These are phyloP conservation scores for Autographa gamma DNA, from an alignment of 2,888 invertebrate species.

Conservation along the genomic window DNA sequence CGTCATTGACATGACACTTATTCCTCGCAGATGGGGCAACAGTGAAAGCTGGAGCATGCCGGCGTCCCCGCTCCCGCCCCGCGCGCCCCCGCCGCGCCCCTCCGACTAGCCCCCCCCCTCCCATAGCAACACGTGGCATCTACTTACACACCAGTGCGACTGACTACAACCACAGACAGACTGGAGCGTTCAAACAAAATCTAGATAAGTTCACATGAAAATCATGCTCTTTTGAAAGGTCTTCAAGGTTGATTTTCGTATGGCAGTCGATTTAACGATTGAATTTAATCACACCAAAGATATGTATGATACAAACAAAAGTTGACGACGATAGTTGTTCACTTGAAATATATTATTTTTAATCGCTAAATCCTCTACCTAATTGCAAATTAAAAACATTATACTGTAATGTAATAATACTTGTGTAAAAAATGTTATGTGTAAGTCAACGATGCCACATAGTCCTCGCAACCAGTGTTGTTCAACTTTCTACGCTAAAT, in stretches of 20 bases:
- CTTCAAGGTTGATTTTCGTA: not conserved
- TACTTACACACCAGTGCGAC: constrained; percentile 12
- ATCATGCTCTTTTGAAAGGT: not conserved
- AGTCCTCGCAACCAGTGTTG: constrained; percentile 52
- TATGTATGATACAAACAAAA: not conserved
- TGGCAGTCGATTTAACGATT: constrained; percentile 5
- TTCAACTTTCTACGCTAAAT: constrained; percentile 50
- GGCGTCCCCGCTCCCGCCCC: constrained; percentile 85
- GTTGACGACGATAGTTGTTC: not conserved
- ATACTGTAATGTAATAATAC: not conserved
- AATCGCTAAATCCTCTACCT: not conserved
- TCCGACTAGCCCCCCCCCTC: constrained; percentile 72
- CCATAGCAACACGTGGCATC: constrained; percentile 27
- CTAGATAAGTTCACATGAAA: not conserved
- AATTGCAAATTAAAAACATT: not conserved
- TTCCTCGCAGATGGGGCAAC: constrained; percentile 75
- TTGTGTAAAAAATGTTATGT: not conserved
- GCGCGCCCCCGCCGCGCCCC: constrained; percentile 84
- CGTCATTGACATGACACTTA: not conserved
- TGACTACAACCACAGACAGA: not conserved
- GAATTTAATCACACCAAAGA: constrained; percentile 6
- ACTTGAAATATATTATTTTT: constrained; percentile 2
- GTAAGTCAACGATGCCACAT: constrained; percentile 37
- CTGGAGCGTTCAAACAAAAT: not conserved
- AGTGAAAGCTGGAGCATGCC: constrained; percentile 87